Percentiles rank a stretch among this genome's conserved stretches.
These are phyloP conservation scores for Megaceryle maxima DNA, from an alignment of 2,113 vertebrate genomes.

Conservation along the genomic window DNA sequence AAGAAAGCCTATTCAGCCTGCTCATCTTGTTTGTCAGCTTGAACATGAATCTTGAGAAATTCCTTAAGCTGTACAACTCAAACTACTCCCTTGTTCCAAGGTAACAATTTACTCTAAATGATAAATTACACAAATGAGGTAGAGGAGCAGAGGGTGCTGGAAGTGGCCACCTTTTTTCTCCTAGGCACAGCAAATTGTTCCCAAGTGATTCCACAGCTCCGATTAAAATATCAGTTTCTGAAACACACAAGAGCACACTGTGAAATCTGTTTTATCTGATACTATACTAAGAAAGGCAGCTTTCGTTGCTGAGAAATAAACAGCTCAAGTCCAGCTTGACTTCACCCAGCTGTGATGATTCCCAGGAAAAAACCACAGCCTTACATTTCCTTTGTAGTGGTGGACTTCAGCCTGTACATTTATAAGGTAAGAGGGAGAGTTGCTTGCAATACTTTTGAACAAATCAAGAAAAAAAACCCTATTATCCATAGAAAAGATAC, in stretches of 20 bases:
- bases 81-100: neutral
- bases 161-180: neutral
- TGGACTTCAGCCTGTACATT: neutral
- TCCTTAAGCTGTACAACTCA: neutral
- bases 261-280: constrained; percentile 3
- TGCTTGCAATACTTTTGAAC: neutral
- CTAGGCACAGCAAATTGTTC: neutral
- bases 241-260: neutral
- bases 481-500: neutral
- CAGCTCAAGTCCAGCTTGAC: neutral
- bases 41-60: neutral
- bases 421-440: neutral
- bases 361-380: neutral
- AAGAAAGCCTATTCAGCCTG: neutral
- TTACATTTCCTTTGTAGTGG: neutral
- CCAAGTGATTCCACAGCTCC: neutral
- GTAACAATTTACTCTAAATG: neutral
- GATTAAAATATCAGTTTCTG: constrained; percentile 28
- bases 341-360: neutral
- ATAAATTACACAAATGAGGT: neutral
- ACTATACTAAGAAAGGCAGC: neutral
- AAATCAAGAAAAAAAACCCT: neutral
- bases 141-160: neutral
- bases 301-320: neutral
- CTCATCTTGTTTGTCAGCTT: neutral